phyloP scores from a whole-genome alignment of 2,797 vertebrate species.

The Anomalospiza imberbis region DNA sequence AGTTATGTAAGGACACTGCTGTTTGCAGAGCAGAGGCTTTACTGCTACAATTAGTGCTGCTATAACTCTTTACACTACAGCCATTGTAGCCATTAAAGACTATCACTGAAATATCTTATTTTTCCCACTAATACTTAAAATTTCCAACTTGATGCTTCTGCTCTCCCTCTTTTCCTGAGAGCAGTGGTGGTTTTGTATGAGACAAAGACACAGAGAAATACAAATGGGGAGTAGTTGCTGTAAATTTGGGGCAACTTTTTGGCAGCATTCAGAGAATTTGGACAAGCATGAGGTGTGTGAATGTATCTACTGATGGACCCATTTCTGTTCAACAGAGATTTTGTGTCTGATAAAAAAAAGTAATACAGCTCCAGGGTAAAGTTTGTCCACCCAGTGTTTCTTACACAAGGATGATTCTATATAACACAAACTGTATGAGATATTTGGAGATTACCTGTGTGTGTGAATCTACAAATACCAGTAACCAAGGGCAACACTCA shows the following conservation, averaged over 20 bases:
- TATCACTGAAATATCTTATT: not conserved
- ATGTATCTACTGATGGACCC: fast-evolving
- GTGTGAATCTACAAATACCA: not conserved
- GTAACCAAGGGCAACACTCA: not conserved
- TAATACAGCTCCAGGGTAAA: not conserved
- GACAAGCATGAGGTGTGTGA: not conserved
- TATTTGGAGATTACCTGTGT: not conserved
- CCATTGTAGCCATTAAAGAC: not conserved
- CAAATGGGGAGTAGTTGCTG: not conserved
- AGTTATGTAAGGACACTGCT: slow-evolving; percentile 13
- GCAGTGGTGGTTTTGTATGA: not conserved
- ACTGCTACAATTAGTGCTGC: not conserved
- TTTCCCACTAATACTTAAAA: not conserved
- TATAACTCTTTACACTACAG: not conserved
- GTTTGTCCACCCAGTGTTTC: not conserved
- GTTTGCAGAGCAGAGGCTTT: slow-evolving; percentile 9
- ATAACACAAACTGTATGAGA: not conserved
- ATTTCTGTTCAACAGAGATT: not conserved
- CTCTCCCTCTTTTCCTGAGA: not conserved
- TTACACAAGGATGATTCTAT: not conserved
- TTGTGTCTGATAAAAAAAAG: not conserved
- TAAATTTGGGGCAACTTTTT: not conserved
- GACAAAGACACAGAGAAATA: not conserved
- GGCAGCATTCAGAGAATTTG: not conserved
- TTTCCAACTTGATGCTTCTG: not conserved